phyloP scores from a whole-genome alignment of 37 sponge, comb jelly and placozoan genomes.

The Geodia barretti region DNA sequence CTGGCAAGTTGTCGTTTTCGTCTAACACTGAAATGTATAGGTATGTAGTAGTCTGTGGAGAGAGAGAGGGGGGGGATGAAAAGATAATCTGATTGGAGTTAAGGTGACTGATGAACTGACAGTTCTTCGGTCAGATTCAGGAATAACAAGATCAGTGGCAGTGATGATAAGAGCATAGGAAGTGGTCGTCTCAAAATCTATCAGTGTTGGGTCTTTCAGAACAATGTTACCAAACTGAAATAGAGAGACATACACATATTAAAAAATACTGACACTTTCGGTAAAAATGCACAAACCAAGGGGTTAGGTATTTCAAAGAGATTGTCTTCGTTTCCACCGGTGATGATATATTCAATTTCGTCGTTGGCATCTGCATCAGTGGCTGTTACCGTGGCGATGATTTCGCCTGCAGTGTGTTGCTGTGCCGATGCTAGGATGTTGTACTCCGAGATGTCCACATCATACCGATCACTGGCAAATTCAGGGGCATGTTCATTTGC shows the following conservation, averaged over 20 bases:
- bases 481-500: conserved; percentile 29
- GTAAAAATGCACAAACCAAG: conserved; percentile 8
- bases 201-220: conserved; percentile 5
- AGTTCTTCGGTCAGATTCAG: conserved; percentile 16
- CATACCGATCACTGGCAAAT: conserved; percentile 10
- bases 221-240: conserved; percentile 17
- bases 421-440: background rate
- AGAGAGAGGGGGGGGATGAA: background rate
- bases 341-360: conserved; percentile 13
- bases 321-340: conserved; percentile 15
- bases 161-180: conserved; percentile 16
- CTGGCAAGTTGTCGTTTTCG: conserved; percentile 45
- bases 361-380: conserved; percentile 21
- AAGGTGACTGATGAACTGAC: conserved; percentile 17
- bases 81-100: background rate
- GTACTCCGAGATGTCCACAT: conserved; percentile 9
- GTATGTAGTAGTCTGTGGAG: conserved; percentile 18
- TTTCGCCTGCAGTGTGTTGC: background rate
- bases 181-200: conserved; percentile 24
- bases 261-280: background rate
- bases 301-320: conserved; percentile 36
- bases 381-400: conserved; percentile 21
- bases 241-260: background rate
- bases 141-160: conserved; percentile 29
- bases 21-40: conserved; percentile 19